Percentiles rank a stretch among this genome's conserved stretches.
Evolutionary conservation across 2,797 vertebrate genomes (phyloP).

Genomic region (Tachyglossus aculeatus): DNA sequence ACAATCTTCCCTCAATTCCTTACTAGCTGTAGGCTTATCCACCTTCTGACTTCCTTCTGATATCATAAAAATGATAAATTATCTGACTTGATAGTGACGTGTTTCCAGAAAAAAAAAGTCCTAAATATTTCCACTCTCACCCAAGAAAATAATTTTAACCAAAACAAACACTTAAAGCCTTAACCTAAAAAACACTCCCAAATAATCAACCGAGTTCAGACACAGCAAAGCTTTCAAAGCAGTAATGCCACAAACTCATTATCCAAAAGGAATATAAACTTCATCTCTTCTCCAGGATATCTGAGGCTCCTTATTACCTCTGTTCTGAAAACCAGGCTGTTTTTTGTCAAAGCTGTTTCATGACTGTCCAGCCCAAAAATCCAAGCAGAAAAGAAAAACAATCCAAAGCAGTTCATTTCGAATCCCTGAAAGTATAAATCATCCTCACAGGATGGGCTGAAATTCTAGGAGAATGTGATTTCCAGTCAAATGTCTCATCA

Average conservation of each 20-base stretch:
- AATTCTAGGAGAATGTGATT: background rate
- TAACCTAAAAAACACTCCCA: background rate
- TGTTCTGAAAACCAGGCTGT: constrained; percentile 1
- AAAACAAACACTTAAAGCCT: background rate
- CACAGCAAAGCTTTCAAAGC: background rate
- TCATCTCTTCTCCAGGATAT: background rate
- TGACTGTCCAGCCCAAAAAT: background rate
- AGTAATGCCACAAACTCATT: background rate
- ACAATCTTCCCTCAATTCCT: background rate
- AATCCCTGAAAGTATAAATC: constrained; percentile 13
- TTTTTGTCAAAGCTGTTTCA: constrained; percentile 17
- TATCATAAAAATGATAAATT: background rate
- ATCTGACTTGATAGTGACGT: background rate
- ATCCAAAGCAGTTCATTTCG: background rate
- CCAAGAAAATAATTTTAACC: background rate
- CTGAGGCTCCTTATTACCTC: constrained; percentile 2
- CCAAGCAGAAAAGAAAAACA: constrained; percentile 3
- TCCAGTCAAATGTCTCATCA: background rate
- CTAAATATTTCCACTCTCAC: background rate
- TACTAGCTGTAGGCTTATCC: background rate
- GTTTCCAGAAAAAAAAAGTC: background rate
- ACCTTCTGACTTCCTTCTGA: background rate
- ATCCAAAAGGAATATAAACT: background rate
- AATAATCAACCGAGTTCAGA: background rate
- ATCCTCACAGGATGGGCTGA: background rate